A percentile compares a stretch with the other conserved stretches of the same genome.
Evolutionary conservation across 2,797 vertebrate species (phyloP).

Genomic region (Antennarius maculatus): DNA sequence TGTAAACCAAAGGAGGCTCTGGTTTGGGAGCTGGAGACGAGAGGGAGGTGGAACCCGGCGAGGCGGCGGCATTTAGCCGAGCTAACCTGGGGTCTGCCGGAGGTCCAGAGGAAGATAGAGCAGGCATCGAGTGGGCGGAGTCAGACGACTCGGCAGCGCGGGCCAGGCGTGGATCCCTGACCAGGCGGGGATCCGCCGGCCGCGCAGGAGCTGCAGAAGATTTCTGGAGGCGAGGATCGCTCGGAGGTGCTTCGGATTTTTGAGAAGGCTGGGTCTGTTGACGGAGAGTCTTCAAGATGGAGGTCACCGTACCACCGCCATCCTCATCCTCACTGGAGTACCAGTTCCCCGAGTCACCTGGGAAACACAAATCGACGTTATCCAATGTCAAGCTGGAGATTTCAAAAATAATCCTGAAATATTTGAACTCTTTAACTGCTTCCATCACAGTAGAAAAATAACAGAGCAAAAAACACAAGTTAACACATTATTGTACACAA

Average conservation of each 20-base stretch:
- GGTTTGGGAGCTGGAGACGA: conserved; percentile 61
- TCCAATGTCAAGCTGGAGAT: too few relatives aligned
- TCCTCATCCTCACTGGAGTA: conserved; percentile 98
- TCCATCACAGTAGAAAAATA: too few relatives aligned
- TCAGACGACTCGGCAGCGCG: conserved; percentile 75
- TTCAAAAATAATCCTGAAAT: too few relatives aligned
- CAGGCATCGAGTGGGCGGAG: conserved; percentile 35
- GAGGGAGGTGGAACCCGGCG: conserved; percentile 51
- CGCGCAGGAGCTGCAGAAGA: conserved; percentile 72
- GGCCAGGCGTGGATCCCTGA: conserved; percentile 84
- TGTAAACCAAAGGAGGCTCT: conserved; percentile 80
- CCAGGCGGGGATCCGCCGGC: conserved; percentile 86
- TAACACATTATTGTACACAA: background rate
- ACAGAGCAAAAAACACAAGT: too few relatives aligned
- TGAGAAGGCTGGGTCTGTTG: conserved; percentile 85
- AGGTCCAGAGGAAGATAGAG: conserved; percentile 61
- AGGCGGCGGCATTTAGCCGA: conserved; percentile 70
- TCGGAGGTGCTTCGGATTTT: conserved; percentile 65
- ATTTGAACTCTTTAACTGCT: too few relatives aligned
- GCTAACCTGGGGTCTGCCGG: conserved; percentile 87
- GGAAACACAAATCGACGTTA: background rate
- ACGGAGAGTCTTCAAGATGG: conserved; percentile 90
- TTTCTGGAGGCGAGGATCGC: conserved; percentile 89
- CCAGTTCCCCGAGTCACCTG: conserved; percentile 95
- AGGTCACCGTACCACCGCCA: conserved; percentile 90